These are phyloP conservation scores for Ceratitis capitata DNA, from an alignment of 1,140 invertebrate genomes.

Conservation along the genomic window DNA sequence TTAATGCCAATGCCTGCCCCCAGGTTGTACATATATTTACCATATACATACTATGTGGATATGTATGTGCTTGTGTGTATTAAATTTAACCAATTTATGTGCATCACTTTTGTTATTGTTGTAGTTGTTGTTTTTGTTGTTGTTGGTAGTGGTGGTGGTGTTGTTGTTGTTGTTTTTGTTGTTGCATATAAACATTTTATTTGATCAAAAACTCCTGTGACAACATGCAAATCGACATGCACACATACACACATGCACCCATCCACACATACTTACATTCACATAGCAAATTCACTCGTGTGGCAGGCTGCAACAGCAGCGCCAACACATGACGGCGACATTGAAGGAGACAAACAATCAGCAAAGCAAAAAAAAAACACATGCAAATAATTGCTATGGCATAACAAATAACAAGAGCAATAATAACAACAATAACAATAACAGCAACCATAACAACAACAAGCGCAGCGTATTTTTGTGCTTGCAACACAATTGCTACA, in stretches of 20 bases:
- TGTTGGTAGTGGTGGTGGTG: background rate
- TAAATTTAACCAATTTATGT: slow-evolving; percentile 14
- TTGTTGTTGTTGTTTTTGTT: background rate
- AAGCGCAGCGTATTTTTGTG: background rate
- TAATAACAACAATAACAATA: background rate
- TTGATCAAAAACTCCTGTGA: slow-evolving; percentile 15
- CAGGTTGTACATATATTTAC: background rate
- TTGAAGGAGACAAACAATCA: slow-evolving; percentile 19
- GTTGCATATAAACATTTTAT: background rate
- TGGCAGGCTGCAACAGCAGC: background rate
- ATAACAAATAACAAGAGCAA: background rate
- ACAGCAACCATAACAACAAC: background rate
- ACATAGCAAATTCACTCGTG: too few species aligned
- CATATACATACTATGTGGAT: too few species aligned
- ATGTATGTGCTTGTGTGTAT: too few species aligned
- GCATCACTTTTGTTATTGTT: background rate
- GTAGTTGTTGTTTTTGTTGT: background rate
- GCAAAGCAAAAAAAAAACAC: background rate
- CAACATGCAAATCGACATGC: slow-evolving; percentile 26
- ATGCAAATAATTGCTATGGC: background rate
- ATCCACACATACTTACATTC: background rate
- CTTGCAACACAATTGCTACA: slow-evolving; percentile 18
- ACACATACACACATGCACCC: background rate
- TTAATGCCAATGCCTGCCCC: slow-evolving; percentile 2
- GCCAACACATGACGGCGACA: background rate